A percentile compares a stretch with the other conserved stretches of the same genome.
phyloP scores from a whole-genome alignment of 2,888 invertebrate species.

The Phytoseiulus persimilis region DNA sequence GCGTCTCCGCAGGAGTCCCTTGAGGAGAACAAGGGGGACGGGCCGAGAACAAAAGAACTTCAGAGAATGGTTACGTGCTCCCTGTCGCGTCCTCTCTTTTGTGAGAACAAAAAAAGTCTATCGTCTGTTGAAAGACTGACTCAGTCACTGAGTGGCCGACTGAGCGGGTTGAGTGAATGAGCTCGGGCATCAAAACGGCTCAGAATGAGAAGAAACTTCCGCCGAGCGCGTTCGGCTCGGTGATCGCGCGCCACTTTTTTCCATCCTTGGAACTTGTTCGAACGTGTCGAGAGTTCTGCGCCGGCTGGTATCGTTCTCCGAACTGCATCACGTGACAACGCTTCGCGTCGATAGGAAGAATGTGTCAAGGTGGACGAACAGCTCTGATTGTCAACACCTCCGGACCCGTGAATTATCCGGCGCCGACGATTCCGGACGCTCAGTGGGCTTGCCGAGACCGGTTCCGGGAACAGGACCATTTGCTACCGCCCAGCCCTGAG shows the following conservation, averaged over 20 bases:
- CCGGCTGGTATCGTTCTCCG: no score
- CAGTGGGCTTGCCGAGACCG: not conserved
- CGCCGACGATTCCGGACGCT: not conserved
- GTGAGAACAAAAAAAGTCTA: not conserved
- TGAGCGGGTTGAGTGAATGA: not conserved
- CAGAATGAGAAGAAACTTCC: not conserved
- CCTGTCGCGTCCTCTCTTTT: not conserved
- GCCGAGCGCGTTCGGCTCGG: not conserved
- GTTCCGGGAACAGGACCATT: not conserved
- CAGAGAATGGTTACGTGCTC: not conserved
- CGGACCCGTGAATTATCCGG: not conserved
- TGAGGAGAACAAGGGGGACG: not conserved
- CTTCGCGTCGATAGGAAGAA: no score
- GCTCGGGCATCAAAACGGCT: not conserved
- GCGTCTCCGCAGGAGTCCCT: not conserved
- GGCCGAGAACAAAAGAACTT: not conserved
- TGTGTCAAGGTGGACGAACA: no score
- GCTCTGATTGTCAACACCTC: not conserved
- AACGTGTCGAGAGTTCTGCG: no score
- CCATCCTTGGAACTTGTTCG: not conserved
- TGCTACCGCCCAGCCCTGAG: not conserved
- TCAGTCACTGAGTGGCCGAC: not conserved
- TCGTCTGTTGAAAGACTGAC: not conserved
- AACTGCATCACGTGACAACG: no score
- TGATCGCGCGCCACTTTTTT: not conserved